Evolutionary conservation across 2,888 invertebrate species (phyloP).

Genomic region (Mallateleia sp.): DNA sequence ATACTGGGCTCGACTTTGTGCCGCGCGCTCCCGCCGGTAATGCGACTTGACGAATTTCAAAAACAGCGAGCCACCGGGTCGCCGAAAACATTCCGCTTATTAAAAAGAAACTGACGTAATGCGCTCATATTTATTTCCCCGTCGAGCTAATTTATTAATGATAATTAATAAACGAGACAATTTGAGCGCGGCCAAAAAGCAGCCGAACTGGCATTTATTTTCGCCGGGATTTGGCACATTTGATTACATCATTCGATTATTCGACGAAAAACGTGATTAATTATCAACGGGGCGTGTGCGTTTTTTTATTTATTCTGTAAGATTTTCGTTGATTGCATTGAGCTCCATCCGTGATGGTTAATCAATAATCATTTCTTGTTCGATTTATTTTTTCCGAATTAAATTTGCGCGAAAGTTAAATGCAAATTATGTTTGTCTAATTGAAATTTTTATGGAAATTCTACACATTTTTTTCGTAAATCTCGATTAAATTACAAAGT

Average conservation of each 20-base stretch:
- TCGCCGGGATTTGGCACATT: conserved; percentile 39
- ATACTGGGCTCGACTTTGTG: conserved; percentile 27
- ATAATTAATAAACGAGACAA: conserved; percentile 28
- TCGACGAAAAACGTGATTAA: conserved; percentile 41
- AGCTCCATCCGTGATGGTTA: conserved; percentile 29
- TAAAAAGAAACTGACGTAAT: background rate
- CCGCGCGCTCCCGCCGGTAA: background rate
- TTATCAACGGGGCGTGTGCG: conserved; percentile 26
- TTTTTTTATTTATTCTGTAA: conserved; percentile 44
- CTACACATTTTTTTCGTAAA: too few relatives aligned
- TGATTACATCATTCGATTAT: conserved; percentile 44
- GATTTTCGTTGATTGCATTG: conserved; percentile 48
- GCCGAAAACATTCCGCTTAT: background rate
- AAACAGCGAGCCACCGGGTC: background rate
- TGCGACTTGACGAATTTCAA: background rate
- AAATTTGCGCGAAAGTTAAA: too few relatives aligned
- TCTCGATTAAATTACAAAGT: too few relatives aligned
- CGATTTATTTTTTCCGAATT: conserved; percentile 24
- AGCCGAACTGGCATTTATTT: conserved; percentile 30
- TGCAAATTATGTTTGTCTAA: too few relatives aligned
- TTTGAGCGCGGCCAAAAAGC: conserved; percentile 42
- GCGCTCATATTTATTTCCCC: conserved; percentile 9
- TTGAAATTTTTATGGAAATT: too few relatives aligned
- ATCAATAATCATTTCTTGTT: conserved; percentile 47
- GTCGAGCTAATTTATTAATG: conserved; percentile 27